A percentile compares a stretch with the other conserved stretches of the same genome.
Conservation (phyloP, 2,113 vertebrate genomes). For the Siniperca knerii region DNA sequence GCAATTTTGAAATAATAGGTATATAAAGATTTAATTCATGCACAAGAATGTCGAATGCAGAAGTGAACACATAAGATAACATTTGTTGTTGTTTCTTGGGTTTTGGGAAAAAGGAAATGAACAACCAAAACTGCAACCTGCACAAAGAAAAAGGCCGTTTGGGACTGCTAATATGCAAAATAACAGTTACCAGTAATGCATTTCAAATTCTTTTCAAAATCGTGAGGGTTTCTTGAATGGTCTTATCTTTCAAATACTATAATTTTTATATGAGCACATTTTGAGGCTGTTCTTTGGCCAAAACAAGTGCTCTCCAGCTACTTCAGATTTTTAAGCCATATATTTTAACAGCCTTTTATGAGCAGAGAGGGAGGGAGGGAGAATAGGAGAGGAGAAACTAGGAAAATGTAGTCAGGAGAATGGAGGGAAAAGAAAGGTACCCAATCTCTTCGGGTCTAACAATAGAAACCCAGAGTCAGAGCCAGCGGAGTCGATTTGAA, state of each 20-base stretch:
- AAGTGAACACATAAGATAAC: neutral
- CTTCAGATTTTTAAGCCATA: neutral
- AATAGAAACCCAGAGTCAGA: constrained; percentile 70
- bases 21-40: neutral
- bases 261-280: neutral
- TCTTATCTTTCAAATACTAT: neutral
- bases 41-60: neutral
- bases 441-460: constrained; percentile 62
- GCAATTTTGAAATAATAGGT: neutral
- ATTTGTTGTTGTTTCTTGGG: neutral
- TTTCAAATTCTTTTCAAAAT: neutral
- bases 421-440: constrained; percentile 53
- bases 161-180: neutral
- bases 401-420: constrained; percentile 50
- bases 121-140: neutral
- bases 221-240: neutral
- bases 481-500: constrained; percentile 69
- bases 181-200: neutral
- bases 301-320: constrained; percentile 11
- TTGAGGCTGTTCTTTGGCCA: constrained; percentile 6
- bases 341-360: constrained; percentile 50
- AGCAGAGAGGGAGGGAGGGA: constrained; percentile 19
- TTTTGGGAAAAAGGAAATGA: neutral
- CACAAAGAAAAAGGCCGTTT: neutral
- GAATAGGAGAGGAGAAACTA: constrained; percentile 32